Conservation (phyloP, 30 jellyfish, hydroid and myxozoan species). For the Chironex yamaguchii region DNA sequence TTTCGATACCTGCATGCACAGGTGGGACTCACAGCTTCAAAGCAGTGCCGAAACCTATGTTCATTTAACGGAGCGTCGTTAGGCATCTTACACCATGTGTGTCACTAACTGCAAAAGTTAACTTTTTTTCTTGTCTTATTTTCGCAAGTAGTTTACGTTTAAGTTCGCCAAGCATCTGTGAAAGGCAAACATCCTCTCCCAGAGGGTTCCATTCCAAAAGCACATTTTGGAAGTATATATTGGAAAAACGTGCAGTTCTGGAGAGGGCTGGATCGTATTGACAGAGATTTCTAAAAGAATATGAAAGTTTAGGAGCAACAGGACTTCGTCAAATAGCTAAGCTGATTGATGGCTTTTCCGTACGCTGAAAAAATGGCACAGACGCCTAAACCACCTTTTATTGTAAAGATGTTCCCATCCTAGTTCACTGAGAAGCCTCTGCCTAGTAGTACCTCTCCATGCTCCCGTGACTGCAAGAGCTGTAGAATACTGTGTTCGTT, state of each 20-base stretch:
- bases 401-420: too few relatives aligned
- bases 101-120: too few relatives aligned
- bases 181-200: constrained; percentile 19
- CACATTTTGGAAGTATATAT: constrained; percentile 18
- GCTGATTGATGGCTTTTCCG: too few relatives aligned
- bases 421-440: too few relatives aligned
- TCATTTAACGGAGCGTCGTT: background rate
- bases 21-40: constrained; percentile 16
- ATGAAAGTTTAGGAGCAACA: background rate
- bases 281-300: background rate
- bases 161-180: constrained; percentile 39
- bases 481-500: too few relatives aligned
- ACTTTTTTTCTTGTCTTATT: constrained; percentile 33
- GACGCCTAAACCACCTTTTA: too few relatives aligned
- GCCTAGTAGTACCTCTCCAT: too few relatives aligned
- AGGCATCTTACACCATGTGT: background rate
- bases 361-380: too few relatives aligned
- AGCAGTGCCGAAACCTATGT: constrained; percentile 5
- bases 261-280: constrained; percentile 23
- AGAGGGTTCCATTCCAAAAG: too few relatives aligned
- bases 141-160: constrained; percentile 22
- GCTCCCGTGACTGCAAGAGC: too few relatives aligned
- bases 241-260: constrained; percentile 13
- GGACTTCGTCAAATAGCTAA: too few relatives aligned
- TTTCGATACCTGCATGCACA: constrained; percentile 15